Evolutionary conservation across 2,113 vertebrate genomes (phyloP).

Genomic region (Diadophis punctatus): DNA sequence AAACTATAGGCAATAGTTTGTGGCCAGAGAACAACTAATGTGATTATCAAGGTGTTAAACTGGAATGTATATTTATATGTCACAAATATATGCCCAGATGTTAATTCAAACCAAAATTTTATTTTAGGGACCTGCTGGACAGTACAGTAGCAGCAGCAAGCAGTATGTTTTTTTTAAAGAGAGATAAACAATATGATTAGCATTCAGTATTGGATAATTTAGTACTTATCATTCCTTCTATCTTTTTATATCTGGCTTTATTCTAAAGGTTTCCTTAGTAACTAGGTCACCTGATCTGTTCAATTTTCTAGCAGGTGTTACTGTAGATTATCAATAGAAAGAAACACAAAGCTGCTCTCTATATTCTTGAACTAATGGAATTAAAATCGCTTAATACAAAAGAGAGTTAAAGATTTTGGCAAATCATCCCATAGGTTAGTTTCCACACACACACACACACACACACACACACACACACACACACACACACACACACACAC

Average conservation of each 20-base stretch:
- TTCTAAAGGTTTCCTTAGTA: constrained; percentile 36
- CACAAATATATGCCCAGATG: not conserved
- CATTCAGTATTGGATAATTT: constrained; percentile 36
- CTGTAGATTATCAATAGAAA: not conserved
- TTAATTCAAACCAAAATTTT: not conserved
- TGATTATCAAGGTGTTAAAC: not conserved
- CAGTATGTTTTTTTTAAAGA: not conserved
- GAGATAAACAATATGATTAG: constrained; percentile 9
- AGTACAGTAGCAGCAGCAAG: not conserved
- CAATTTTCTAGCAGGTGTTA: constrained; percentile 5
- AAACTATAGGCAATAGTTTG: not conserved
- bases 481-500: too few relatives aligned
- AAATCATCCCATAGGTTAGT: not conserved
- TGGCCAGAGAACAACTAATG: not conserved
- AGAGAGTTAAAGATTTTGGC: not conserved
- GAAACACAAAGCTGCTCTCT: constrained; percentile 3
- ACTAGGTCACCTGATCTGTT: constrained; percentile 35
- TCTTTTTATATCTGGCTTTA: constrained; percentile 33
- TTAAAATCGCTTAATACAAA: not conserved
- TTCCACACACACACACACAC: too few relatives aligned
- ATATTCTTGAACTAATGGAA: not conserved
- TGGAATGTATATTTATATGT: not conserved
- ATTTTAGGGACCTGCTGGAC: not conserved
- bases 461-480: too few relatives aligned
- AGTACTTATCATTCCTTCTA: not conserved